These are phyloP conservation scores for Cenopis cana DNA, from an alignment of 2,888 invertebrate species.

Conservation along the genomic window DNA sequence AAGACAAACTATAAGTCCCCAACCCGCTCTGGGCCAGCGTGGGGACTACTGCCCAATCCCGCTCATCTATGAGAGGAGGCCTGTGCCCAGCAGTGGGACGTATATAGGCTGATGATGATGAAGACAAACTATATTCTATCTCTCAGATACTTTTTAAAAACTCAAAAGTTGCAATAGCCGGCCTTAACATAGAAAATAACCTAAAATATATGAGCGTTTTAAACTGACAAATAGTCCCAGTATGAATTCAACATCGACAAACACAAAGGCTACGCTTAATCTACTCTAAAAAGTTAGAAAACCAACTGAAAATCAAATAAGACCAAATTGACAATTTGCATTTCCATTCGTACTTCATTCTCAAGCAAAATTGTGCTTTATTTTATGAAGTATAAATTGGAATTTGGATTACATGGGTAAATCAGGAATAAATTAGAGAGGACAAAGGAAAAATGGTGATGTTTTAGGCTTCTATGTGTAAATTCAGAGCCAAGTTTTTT, in stretches of 20 bases:
- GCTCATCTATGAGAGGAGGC: too few species aligned
- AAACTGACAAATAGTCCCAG: not conserved
- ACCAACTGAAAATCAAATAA: slow-evolving; percentile 22
- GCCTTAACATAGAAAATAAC: not conserved
- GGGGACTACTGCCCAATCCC: too few species aligned
- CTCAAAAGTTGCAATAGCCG: too few species aligned
- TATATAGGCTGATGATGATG: too few species aligned
- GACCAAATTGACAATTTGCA: slow-evolving; percentile 26
- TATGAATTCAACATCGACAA: not conserved
- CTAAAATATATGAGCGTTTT: not conserved
- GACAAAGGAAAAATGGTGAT: slow-evolving; percentile 13
- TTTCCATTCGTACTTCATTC: slow-evolving; percentile 5
- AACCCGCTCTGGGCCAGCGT: too few species aligned
- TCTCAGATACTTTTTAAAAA: too few species aligned
- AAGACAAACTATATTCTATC: too few species aligned
- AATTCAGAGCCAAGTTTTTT: not conserved
- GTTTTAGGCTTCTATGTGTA: slow-evolving; percentile 6
- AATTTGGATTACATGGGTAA: not conserved
- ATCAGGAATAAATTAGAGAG: slow-evolving; percentile 18
- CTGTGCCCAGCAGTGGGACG: too few species aligned
- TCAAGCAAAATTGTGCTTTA: not conserved
- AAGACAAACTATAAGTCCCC: too few species aligned
- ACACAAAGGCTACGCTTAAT: not conserved
- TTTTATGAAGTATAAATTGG: not conserved
- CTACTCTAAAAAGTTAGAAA: slow-evolving; percentile 12